Evolutionary conservation across 92 coral and sea anemone species (phyloP), one percentile per base, ranked within the genome.

Genomic region (Actinostola sp.): DNA sequence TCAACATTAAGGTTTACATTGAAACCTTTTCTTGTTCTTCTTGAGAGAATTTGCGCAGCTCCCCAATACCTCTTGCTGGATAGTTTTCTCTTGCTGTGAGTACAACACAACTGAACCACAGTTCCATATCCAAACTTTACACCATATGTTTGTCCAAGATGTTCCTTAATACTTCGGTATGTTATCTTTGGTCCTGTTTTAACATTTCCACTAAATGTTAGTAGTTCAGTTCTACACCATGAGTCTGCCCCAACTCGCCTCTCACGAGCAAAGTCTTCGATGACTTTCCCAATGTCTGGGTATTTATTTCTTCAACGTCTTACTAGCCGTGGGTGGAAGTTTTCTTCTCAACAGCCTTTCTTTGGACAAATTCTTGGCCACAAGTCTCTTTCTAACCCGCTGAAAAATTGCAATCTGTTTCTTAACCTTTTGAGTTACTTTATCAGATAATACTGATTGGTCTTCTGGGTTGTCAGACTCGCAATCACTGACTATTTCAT

Each of bases 171-270:
- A 3, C 81, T 54, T 8, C 36, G 17, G 42, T 73, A 79, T 2
- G 86, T 86, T 21, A 80, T 14, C 51, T 70, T 86, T 1, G 74
- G 83, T 0, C 91, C 90, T 11, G 61, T 51, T 61, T 76, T 76
- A 15, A 54, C 59, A 56, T 83, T 76, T 2, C 88, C 84, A 63
- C 67, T 77, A 48, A 83, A 83, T 23, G 74, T 76, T 8, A 62
- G 64, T 32, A 84, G 16, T 4, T 84, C 80, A 0, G 89, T 84
- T n/a, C 79, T 45, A n/a, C 82, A 41, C 88, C 88, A 83, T 1
- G 83, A 55, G 55, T 83, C 83, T 6, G 89, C 84, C 34, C 84
- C 89, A 65, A 84, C 46, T 21, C 84, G 46, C 19, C 50, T 84
- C 20, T 76, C 83, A 1, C 63, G 64, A 6, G 75, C 87, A 70